These are phyloP conservation scores for Drosophila flavopinicola DNA, from an alignment of 2,888 invertebrate genomes.

Conservation along the genomic window DNA sequence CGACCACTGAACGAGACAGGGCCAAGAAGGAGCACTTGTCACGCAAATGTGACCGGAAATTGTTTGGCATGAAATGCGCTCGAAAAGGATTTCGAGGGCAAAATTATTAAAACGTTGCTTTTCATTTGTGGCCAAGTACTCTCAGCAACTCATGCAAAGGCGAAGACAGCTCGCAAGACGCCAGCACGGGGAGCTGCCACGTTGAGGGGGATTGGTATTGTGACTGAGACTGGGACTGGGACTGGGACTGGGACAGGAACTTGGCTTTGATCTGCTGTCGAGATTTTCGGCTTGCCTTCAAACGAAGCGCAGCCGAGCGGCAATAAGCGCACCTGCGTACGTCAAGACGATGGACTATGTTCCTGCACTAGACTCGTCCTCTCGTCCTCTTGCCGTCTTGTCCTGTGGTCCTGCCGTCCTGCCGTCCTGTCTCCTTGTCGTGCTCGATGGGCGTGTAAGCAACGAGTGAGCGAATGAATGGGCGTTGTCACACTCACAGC, in stretches of 20 bases:
- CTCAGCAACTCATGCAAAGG: conserved; percentile 33
- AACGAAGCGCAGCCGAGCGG: conserved; percentile 80
- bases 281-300: conserved; percentile 78
- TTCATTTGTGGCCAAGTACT: conserved; percentile 63
- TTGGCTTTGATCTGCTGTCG: conserved; percentile 78
- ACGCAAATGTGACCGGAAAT: conserved; percentile 78
- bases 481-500: conserved; percentile 70
- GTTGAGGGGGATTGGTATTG: not conserved
- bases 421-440: conserved; percentile 46
- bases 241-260: conserved; percentile 21
- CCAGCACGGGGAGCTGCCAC: not conserved
- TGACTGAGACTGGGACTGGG: not conserved
- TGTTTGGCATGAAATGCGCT: conserved; percentile 60
- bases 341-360: conserved; percentile 60
- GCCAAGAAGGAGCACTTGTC: conserved; percentile 55
- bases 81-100: conserved; percentile 59
- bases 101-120: conserved; percentile 78
- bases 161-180: conserved; percentile 48
- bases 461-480: conserved; percentile 77
- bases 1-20: conserved; percentile 18
- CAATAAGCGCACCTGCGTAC: conserved; percentile 83
- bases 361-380: conserved; percentile 5
- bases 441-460: conserved; percentile 81
- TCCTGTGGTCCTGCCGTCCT: conserved; percentile 51
- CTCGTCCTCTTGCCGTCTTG: conserved; percentile 32